A percentile compares a stretch with the other conserved stretches of the same genome.
Evolutionary conservation across 2,888 invertebrate species (phyloP).

Genomic region (Pammene aurita): DNA sequence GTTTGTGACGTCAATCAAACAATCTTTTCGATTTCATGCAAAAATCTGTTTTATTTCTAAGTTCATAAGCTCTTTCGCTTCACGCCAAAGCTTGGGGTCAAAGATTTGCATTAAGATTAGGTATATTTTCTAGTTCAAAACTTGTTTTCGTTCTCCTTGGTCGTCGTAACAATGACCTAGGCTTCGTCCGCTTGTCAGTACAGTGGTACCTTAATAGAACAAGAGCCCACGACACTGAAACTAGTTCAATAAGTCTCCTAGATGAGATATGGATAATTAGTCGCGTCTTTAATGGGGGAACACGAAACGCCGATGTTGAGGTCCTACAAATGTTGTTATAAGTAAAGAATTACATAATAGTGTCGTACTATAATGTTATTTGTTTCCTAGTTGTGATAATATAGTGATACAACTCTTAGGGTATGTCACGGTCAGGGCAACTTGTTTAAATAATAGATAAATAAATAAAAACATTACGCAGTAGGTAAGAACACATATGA

Average conservation of each 20-base stretch:
- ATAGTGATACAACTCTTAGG: conserved; percentile 1
- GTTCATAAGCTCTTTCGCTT: background rate
- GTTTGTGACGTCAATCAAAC: conserved; percentile 9
- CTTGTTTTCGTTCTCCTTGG: too few relatives aligned
- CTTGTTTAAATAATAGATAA: background rate
- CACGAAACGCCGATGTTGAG: too few relatives aligned
- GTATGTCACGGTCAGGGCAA: conserved; percentile 1
- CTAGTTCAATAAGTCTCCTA: too few relatives aligned
- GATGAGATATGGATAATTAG: too few relatives aligned
- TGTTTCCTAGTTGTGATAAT: conserved; percentile 11
- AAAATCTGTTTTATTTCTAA: background rate
- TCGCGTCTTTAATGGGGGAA: too few relatives aligned
- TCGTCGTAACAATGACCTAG: background rate
- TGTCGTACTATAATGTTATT: background rate
- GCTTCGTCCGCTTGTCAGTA: too few relatives aligned
- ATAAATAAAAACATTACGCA: too few relatives aligned
- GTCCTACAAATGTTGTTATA: too few relatives aligned
- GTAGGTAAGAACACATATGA: too few relatives aligned
- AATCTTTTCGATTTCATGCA: background rate
- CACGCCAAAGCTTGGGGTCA: background rate
- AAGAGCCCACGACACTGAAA: too few relatives aligned
- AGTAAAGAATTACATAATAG: too few relatives aligned
- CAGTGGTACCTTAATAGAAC: too few relatives aligned
- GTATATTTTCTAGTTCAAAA: background rate
- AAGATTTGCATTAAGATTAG: conserved; percentile 5